Base-by-base conservation (phyloP, 2,113 vertebrate genomes). In the Falco punctatus region DNA sequence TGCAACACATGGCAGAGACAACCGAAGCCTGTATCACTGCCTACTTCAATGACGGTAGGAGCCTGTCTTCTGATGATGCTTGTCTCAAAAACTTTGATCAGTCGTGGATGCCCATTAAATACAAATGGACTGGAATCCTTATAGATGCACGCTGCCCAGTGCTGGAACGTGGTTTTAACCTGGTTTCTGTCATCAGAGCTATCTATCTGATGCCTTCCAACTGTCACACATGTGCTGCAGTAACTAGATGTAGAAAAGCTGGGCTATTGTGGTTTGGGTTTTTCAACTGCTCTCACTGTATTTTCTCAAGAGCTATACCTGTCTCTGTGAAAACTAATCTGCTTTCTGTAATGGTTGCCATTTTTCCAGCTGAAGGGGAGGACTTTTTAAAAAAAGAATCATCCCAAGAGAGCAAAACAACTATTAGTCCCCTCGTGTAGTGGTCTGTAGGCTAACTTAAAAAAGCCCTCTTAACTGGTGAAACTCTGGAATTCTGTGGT, bases 1-100 rank as follows among this genome's bases (percentile, higher is more conserved):
- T 99, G 59, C 98, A 98, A 30, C 99, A 99, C 95, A 99, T 99
- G 99, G 98, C 99, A 1, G 98, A 99, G 91, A 99, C 98, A 4
- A 99, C 99, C 0, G 99, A 99, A 95, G 99, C 99, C 67, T 99
- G 99, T 78, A 99, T 99, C 96, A 94, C 98, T 1, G 98, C 99
- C 8, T 99, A 99, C 98, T 99, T 99, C 96, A 98, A 92, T 35
- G 93, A 98, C 51, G 98, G 99, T 99, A 94, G 93, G 92, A 19
- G 9, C 19, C 15, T 12, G 13, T 28, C 38, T 4, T 38, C 11
- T 40, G 4, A n/a, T 46, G 30, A 52, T 69, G 69, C 44, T 44
- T 21, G 32, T 19, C 32, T 23, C 27, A 11, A 13, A 42, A 40
- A 5, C 23, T 9, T 35, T 9, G 35, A 0, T 23, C 15, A 0